These are phyloP conservation scores for Cheilosia vernalis DNA, from an alignment of 2,888 invertebrate genomes.

Conservation along the genomic window DNA sequence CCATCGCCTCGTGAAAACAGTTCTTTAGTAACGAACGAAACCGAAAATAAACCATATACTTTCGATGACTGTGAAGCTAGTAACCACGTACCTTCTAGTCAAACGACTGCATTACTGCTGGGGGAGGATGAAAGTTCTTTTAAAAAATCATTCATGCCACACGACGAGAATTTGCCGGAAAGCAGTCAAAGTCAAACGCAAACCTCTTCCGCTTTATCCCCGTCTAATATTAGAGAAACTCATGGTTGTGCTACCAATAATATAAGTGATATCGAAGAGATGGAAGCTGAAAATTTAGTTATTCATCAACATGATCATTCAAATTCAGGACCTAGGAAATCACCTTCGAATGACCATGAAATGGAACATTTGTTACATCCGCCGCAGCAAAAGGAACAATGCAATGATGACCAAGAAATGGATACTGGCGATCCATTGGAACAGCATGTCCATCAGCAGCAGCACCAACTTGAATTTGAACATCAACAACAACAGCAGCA, in stretches of 20 bases:
- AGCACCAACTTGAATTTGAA: slow-evolving; percentile 8
- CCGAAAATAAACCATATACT: slow-evolving; percentile 12
- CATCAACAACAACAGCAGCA: slow-evolving; percentile 6
- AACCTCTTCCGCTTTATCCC: slow-evolving; percentile 33
- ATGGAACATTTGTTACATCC: slow-evolving; percentile 31
- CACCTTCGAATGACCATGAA: slow-evolving; percentile 17
- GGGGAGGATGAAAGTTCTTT: slow-evolving; percentile 17
- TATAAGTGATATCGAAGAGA: slow-evolving; percentile 55
- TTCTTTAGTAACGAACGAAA: slow-evolving; percentile 4
- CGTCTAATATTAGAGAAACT: slow-evolving; percentile 53
- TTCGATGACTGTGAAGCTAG: slow-evolving; percentile 40
- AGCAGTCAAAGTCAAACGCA: slow-evolving; percentile 36
- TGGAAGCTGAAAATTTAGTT: slow-evolving; percentile 67
- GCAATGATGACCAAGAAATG: slow-evolving; percentile 26
- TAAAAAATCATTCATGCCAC: slow-evolving; percentile 27
- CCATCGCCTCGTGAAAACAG: slow-evolving; percentile 6
- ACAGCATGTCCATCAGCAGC: slow-evolving; percentile 4
- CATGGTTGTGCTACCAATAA: slow-evolving; percentile 62
- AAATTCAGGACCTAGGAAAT: slow-evolving; percentile 20
- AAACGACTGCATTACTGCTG: slow-evolving; percentile 28
- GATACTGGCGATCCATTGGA: slow-evolving; percentile 26
- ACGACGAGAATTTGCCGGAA: slow-evolving; percentile 27
- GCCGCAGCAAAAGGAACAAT: slow-evolving; percentile 14
- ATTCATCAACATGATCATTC: slow-evolving; percentile 62
- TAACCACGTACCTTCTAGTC: slow-evolving; percentile 49